These are phyloP conservation scores for Torymus texanus DNA, from an alignment of 2,888 invertebrate genomes.

Conservation along the genomic window DNA sequence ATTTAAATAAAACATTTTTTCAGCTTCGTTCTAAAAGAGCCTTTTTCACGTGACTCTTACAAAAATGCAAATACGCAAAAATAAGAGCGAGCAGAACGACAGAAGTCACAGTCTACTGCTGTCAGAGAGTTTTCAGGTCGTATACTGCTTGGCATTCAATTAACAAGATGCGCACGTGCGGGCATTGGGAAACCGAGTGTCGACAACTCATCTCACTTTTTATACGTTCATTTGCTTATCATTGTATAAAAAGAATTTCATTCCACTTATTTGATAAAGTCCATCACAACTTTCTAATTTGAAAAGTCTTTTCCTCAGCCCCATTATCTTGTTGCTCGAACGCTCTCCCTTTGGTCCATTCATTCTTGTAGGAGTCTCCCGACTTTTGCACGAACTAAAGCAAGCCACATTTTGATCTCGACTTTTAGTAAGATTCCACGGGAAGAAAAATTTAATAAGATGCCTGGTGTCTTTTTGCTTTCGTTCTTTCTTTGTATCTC, in stretches of 20 bases:
- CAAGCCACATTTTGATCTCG: constrained; percentile 35
- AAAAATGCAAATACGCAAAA: too few species aligned
- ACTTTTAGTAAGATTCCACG: constrained; percentile 20
- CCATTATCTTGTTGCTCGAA: constrained; percentile 26
- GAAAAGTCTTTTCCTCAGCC: constrained; percentile 51
- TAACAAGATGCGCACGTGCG: too few species aligned
- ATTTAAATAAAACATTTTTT: too few species aligned
- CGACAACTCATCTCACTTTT: not conserved
- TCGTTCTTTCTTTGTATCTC: constrained; percentile 12
- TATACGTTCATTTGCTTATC: constrained; percentile 2
- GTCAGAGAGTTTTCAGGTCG: too few species aligned
- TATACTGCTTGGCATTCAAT: too few species aligned
- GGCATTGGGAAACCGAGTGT: too few species aligned
- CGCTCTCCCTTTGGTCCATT: constrained; percentile 24
- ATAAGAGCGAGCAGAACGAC: too few species aligned
- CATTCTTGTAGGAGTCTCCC: constrained; percentile 33
- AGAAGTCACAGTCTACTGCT: too few species aligned
- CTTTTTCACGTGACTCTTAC: too few species aligned
- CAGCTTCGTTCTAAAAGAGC: too few species aligned
- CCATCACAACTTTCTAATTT: constrained; percentile 57
- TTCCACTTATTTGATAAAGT: constrained; percentile 53
- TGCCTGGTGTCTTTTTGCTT: constrained; percentile 13
- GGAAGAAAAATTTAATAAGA: constrained; percentile 54
- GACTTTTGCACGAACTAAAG: constrained; percentile 45
- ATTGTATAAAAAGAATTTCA: constrained; percentile 45